Conservation (phyloP, 2,888 invertebrate species). For the Drosophila nr. fundita region DNA sequence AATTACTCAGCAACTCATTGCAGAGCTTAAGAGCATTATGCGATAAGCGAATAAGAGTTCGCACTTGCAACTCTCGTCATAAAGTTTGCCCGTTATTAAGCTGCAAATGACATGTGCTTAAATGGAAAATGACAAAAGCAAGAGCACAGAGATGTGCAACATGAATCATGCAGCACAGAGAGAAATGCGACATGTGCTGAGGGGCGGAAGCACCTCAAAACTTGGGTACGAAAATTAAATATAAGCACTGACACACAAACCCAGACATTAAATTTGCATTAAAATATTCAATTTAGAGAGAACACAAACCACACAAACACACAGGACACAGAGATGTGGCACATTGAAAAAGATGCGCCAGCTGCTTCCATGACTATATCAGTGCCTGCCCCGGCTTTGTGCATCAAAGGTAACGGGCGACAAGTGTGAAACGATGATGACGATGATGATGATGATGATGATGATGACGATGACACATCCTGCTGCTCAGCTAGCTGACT, state of each 20-base stretch:
- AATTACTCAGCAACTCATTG: background rate
- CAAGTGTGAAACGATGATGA: constrained; percentile 58
- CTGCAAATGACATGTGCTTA: constrained; percentile 44
- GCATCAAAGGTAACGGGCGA: constrained; percentile 59
- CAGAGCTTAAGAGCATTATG: background rate
- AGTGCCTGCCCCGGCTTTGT: constrained; percentile 3
- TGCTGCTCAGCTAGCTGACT: constrained; percentile 66
- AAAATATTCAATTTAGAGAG: constrained; percentile 72
- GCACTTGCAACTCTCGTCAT: constrained; percentile 19
- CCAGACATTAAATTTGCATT: constrained; percentile 73
- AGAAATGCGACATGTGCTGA: background rate
- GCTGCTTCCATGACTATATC: constrained; percentile 36
- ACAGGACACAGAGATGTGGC: constrained; percentile 7
- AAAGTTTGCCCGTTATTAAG: constrained; percentile 25
- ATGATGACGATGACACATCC: constrained; percentile 16
- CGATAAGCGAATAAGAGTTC: background rate
- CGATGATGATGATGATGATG: constrained; percentile 40
- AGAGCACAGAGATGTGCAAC: background rate
- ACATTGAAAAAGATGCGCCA: constrained; percentile 23
- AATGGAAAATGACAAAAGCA: constrained; percentile 20
- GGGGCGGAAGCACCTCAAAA: constrained; percentile 25
- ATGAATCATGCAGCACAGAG: background rate
- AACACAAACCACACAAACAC: background rate
- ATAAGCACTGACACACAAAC: constrained; percentile 43
- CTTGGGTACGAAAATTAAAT: constrained; percentile 60